Percentiles rank a stretch among this genome's conserved stretches.
phyloP scores from a whole-genome alignment of 2,888 invertebrate genomes.

The Kuschelorhynchus macadamiae region DNA sequence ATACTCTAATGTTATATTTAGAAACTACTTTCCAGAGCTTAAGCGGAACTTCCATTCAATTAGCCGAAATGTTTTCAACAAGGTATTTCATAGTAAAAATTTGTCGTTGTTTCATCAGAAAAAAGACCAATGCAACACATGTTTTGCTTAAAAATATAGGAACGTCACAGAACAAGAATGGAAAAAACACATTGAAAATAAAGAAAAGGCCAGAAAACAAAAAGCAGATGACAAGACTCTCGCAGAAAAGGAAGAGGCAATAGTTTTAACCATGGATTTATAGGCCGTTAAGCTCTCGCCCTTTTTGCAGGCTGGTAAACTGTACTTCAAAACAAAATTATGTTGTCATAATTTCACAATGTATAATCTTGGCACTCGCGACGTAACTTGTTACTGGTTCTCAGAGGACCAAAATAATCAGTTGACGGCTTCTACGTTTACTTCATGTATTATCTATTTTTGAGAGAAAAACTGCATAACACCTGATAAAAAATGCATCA shows the following conservation, averaged over 20 bases:
- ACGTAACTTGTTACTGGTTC: too few species aligned
- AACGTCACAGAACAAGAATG: slow-evolving; percentile 23
- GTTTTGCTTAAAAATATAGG: slow-evolving; percentile 7
- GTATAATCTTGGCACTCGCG: too few species aligned
- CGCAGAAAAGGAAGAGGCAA: slow-evolving; percentile 1
- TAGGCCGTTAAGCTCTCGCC: slow-evolving; percentile 38
- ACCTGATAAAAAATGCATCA: background rate
- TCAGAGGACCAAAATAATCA: slow-evolving; percentile 5
- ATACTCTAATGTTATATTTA: slow-evolving; percentile 6
- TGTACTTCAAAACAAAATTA: slow-evolving; percentile 47
- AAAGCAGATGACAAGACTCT: slow-evolving; percentile 15
- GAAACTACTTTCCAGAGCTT: slow-evolving; percentile 27
- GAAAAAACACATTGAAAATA: slow-evolving; percentile 7
- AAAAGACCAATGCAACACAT: too few species aligned
- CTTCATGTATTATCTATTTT: background rate
- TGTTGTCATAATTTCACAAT: background rate
- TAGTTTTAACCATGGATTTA: slow-evolving; percentile 40
- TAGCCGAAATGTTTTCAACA: too few species aligned
- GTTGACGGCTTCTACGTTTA: slow-evolving; percentile 2
- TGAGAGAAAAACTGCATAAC: slow-evolving; percentile 17
- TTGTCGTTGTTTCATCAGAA: too few species aligned
- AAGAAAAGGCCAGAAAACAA: background rate
- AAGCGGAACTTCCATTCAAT: background rate
- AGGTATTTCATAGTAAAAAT: too few species aligned
- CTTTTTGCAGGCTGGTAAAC: slow-evolving; percentile 27